A percentile compares a stretch with the other conserved stretches of the same genome.
Conservation (phyloP, 2,797 vertebrate species). For the Sebastes hopkinsi region DNA sequence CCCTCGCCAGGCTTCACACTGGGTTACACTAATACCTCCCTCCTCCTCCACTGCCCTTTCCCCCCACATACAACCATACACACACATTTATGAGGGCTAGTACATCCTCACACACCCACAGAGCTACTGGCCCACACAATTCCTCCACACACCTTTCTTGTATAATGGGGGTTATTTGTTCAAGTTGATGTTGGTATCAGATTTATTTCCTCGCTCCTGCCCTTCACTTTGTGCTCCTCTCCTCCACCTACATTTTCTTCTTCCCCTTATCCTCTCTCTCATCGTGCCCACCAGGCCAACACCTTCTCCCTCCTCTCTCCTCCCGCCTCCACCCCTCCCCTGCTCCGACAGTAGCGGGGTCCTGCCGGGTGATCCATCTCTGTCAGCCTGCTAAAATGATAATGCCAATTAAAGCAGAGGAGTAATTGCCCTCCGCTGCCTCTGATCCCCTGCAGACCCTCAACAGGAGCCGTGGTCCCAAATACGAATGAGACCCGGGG, state of each 20-base stretch:
- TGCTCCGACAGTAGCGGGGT: constrained; percentile 45
- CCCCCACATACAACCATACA: constrained; percentile 29
- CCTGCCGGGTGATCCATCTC: constrained; percentile 89
- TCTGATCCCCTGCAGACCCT: constrained; percentile 76
- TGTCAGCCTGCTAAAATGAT: constrained; percentile 94
- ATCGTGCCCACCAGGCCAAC: constrained; percentile 39
- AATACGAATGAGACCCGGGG: constrained; percentile 82
- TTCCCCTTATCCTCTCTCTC: constrained; percentile 28
- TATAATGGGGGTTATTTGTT: constrained; percentile 66
- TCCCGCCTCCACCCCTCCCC: not conserved
- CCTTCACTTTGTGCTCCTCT: constrained; percentile 39
- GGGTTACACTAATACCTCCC: constrained; percentile 72
- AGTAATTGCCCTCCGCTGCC: constrained; percentile 88
- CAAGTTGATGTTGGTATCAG: constrained; percentile 43
- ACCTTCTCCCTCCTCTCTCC: not conserved
- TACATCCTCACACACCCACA: constrained; percentile 18
- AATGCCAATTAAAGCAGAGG: constrained; percentile 94
- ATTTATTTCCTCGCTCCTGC: constrained; percentile 56
- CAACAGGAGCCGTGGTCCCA: constrained; percentile 79
- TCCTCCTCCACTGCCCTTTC: constrained; percentile 23
- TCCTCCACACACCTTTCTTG: constrained; percentile 24
- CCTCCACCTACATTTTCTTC: constrained; percentile 30
- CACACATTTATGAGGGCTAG: constrained; percentile 28
- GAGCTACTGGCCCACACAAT: constrained; percentile 43
- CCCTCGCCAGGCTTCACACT: constrained; percentile 64